Percentiles rank a stretch among this genome's conserved stretches.
These are phyloP conservation scores for Melipona bicolor DNA, from an alignment of 2,888 invertebrate genomes.

Conservation along the genomic window DNA sequence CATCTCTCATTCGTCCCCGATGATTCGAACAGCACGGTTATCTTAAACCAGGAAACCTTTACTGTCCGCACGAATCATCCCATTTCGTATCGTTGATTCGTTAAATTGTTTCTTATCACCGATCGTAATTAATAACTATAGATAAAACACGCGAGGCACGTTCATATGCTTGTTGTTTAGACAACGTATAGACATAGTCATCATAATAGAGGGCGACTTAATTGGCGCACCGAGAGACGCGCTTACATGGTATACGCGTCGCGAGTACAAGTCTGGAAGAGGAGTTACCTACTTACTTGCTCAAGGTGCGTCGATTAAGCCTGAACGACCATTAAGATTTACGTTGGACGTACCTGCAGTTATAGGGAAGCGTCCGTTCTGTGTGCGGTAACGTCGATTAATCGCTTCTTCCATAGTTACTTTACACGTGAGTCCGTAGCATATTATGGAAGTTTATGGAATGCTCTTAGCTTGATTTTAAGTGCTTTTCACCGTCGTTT, in stretches of 20 bases:
- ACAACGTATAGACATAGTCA: conserved; percentile 31
- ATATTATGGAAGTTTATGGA: conserved; percentile 52
- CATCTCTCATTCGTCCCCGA: background rate
- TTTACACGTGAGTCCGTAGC: conserved; percentile 77
- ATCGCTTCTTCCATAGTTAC: conserved; percentile 77
- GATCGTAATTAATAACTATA: background rate
- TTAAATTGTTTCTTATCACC: background rate
- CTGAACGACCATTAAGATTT: conserved; percentile 59
- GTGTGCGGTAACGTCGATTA: conserved; percentile 78
- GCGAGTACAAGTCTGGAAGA: background rate
- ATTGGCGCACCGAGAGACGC: conserved; percentile 39
- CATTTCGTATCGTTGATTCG: background rate
- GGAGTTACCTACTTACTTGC: background rate
- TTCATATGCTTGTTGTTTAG: conserved; percentile 47
- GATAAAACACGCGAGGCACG: conserved; percentile 26
- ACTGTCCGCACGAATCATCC: background rate
- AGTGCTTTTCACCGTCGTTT: conserved; percentile 38
- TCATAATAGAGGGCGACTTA: conserved; percentile 26
- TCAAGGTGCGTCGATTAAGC: conserved; percentile 73
- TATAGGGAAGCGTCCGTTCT: conserved; percentile 78
- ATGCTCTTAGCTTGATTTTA: conserved; percentile 45
- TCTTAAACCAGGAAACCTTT: too few species aligned
- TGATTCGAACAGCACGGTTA: background rate
- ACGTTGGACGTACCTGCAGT: conserved; percentile 78
- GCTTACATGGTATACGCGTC: background rate